Percentiles rank a stretch among this genome's conserved stretches.
These are phyloP conservation scores for Upupa epops DNA, from an alignment of 2,113 vertebrate genomes.

Conservation along the genomic window DNA sequence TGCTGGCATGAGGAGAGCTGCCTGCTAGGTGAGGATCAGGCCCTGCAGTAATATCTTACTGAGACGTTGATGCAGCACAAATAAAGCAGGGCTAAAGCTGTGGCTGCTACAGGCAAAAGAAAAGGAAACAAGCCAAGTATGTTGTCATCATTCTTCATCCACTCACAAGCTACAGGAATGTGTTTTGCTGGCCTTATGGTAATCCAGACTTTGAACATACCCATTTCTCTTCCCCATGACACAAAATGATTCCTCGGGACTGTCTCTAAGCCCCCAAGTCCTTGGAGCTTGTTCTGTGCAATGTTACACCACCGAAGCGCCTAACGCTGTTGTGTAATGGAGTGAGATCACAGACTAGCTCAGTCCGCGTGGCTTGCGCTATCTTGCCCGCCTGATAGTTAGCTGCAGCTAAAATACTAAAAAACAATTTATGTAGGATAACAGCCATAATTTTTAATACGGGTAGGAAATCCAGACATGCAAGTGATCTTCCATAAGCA, in stretches of 20 bases:
- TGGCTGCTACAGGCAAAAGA: constrained; percentile 1
- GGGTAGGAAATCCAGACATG: not conserved
- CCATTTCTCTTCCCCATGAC: not conserved
- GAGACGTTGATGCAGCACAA: not conserved
- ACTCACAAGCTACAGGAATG: not conserved
- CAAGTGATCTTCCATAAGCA: not conserved
- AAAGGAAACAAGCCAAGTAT: constrained; percentile 25
- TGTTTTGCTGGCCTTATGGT: not conserved
- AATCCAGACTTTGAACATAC: constrained; percentile 9
- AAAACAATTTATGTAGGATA: constrained; percentile 4
- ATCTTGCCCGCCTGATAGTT: constrained; percentile 23
- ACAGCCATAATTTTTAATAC: not conserved
- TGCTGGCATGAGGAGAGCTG: not conserved
- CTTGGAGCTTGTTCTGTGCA: constrained; percentile 15
- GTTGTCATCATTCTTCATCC: not conserved
- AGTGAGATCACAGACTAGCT: constrained; percentile 60
- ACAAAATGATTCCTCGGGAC: constrained; percentile 3
- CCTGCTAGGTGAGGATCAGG: not conserved
- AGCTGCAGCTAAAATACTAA: not conserved
- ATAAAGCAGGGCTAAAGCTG: not conserved
- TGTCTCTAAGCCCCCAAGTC: constrained; percentile 17
- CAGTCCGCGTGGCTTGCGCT: not conserved
- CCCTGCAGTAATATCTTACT: not conserved
- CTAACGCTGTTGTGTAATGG: constrained; percentile 44
- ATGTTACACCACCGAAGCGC: not conserved